These are phyloP conservation scores for Pyrocephalus nanus DNA, from an alignment of 2,797 vertebrate genomes.

Conservation along the genomic window DNA sequence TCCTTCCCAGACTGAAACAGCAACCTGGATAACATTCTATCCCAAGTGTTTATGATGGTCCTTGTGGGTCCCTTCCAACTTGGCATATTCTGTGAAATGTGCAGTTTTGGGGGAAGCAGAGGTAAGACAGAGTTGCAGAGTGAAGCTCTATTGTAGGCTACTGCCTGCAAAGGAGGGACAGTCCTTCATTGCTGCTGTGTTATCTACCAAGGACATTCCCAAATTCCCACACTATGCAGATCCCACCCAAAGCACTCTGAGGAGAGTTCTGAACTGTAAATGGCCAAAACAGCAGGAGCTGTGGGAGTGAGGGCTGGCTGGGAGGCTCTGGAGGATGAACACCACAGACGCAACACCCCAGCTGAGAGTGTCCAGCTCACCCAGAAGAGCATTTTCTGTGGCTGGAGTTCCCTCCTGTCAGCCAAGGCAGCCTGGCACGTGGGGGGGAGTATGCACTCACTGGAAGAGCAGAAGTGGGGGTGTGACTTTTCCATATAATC, in stretches of 20 bases:
- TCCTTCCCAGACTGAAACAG: background rate
- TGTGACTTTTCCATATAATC: background rate
- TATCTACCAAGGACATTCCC: background rate
- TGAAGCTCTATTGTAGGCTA: background rate
- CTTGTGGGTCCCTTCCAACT: background rate
- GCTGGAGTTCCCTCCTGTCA: background rate
- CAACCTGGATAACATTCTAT: background rate
- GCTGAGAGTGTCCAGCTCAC: background rate
- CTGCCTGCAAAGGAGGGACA: background rate
- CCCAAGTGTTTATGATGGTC: background rate
- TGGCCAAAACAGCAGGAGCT: background rate
- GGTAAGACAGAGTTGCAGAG: background rate
- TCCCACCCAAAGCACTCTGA: background rate
- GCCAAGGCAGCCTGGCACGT: background rate
- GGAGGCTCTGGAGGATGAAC: background rate
- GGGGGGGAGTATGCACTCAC: background rate
- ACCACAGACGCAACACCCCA: background rate
- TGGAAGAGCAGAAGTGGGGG: background rate
- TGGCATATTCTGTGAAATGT: background rate
- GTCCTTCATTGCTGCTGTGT: background rate
- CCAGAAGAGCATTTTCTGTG: background rate
- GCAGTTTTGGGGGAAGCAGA: background rate
- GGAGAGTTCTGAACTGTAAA: background rate
- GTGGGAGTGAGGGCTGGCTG: fast-evolving
- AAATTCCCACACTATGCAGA: background rate